A percentile compares a stretch with the other conserved stretches of the same genome.
These are phyloP conservation scores for Galendromus occidentalis DNA, from an alignment of 1,140 invertebrate genomes.

Conservation along the genomic window DNA sequence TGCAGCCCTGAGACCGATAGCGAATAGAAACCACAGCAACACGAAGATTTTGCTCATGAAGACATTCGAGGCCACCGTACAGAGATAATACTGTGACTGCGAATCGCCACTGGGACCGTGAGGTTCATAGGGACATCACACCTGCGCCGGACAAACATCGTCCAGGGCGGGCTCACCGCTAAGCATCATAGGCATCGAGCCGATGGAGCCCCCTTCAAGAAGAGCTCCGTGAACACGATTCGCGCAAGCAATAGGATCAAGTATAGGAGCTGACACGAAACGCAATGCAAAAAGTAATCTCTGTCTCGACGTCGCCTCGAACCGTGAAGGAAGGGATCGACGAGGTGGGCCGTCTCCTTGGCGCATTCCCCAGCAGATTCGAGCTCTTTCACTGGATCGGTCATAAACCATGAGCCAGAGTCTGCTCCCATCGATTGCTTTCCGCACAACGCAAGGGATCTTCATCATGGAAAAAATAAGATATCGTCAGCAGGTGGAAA, in stretches of 20 bases:
- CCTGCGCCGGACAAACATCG: conserved; percentile 23
- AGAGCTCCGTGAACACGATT: conserved; percentile 50
- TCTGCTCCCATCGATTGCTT: conserved; percentile 43
- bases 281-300: not conserved
- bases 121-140: conserved; percentile 23
- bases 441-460: conserved; percentile 23
- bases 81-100: conserved; percentile 28
- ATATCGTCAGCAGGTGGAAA: no score
- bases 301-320: not conserved
- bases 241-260: conserved; percentile 69
- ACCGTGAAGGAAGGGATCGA: not conserved
- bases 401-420: conserved; percentile 27
- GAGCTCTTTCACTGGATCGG: not conserved
- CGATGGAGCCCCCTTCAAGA: conserved; percentile 45
- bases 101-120: conserved; percentile 26
- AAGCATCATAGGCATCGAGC: conserved; percentile 48
- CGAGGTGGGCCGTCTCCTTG: not conserved
- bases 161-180: not conserved
- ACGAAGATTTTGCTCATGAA: conserved; percentile 92
- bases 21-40: conserved; percentile 76
- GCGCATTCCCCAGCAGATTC: not conserved
- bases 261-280: conserved; percentile 37
- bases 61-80: conserved; percentile 44
- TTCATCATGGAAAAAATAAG: not conserved
- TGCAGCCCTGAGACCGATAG: conserved; percentile 38